Evolutionary conservation across 2,113 vertebrate genomes (phyloP), one percentile per base, ranked within the genome.

Genomic region (Laticauda colubrina): DNA sequence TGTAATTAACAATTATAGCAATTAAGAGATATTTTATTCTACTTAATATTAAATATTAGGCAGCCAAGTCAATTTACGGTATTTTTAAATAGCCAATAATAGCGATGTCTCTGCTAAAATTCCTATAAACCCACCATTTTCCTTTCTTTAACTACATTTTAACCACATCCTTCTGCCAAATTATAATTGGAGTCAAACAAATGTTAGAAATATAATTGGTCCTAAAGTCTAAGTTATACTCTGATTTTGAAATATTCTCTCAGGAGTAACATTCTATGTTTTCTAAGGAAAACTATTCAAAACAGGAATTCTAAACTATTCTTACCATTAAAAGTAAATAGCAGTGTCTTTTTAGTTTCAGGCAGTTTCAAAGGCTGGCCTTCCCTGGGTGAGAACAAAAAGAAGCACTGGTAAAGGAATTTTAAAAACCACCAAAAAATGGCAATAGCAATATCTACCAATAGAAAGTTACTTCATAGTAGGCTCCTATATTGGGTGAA

Each of bases 311-410:
- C 34, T 39, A 39, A 39, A 39, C 9, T 12, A 91, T 5, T 93
- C 97, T 98, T 97, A 99, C 99, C 99, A 26, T 99, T 99, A 98
- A 99, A 99, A 98, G 99, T 99, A 99, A 99, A 99, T 98, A 99
- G 93, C 95, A 99, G 98, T 85, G 99, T 99, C 97, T 98, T 99
- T 98, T 99, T 99, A 93, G 99, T 99, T 95, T 99, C 99, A 3
- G 99, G 99, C 95, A 99, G 98, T 98, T 99, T 99, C 96, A 99
- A 98, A 92, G 99, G 99, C 97, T 99, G 99, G 95, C 99, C 99
- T 97, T 99, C 99, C 98, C 99, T 99, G 95, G 89, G 21, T 95
- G 23, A 96, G 93, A 95, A n/a, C 89, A 96, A 89, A 90, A 69
- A 43, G 34, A 24, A 92, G 93, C 11, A 92, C 0, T 0, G 14